Evolutionary conservation across 2,113 vertebrate genomes (phyloP).

Genomic region (Platichthys flesus): DNA sequence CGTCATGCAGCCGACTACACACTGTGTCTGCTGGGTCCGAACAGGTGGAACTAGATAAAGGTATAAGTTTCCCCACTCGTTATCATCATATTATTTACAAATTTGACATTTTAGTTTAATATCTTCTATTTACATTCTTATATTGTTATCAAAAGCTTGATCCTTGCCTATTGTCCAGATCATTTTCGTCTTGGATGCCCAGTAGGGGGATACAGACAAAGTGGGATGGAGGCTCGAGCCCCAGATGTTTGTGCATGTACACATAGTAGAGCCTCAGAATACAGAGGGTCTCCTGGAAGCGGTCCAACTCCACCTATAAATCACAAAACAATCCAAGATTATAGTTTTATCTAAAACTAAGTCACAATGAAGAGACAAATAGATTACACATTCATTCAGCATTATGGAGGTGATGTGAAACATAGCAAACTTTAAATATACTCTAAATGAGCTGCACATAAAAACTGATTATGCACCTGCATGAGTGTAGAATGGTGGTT

Average conservation of each 20-base stretch:
- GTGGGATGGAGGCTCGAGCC: conserved; percentile 57
- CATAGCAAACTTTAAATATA: not conserved
- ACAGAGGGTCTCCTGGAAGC: conserved; percentile 87
- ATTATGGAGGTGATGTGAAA: not conserved
- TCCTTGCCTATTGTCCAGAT: conserved; percentile 45
- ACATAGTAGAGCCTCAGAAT: conserved; percentile 89
- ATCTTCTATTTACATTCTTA: not conserved
- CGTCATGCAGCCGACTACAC: conserved; percentile 30
- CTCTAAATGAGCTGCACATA: not conserved
- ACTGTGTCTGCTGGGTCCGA: conserved; percentile 25
- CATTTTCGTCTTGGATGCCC: conserved; percentile 51
- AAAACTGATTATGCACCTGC: conserved; percentile 82
- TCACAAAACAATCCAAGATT: conserved; percentile 16
- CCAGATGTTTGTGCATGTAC: conserved; percentile 82
- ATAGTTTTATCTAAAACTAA: not conserved
- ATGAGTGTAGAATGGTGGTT: conserved; percentile 89
- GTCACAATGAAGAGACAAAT: not conserved
- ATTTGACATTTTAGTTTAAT: not conserved
- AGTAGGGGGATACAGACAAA: conserved; percentile 82
- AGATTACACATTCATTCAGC: not conserved
- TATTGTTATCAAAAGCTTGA: not conserved
- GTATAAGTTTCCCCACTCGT: not conserved
- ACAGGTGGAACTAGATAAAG: conserved; percentile 5
- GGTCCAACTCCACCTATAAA: conserved; percentile 88
- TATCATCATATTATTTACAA: not conserved